These are phyloP conservation scores for Poecile atricapillus DNA, from an alignment of 2,113 vertebrate genomes.

Conservation along the genomic window DNA sequence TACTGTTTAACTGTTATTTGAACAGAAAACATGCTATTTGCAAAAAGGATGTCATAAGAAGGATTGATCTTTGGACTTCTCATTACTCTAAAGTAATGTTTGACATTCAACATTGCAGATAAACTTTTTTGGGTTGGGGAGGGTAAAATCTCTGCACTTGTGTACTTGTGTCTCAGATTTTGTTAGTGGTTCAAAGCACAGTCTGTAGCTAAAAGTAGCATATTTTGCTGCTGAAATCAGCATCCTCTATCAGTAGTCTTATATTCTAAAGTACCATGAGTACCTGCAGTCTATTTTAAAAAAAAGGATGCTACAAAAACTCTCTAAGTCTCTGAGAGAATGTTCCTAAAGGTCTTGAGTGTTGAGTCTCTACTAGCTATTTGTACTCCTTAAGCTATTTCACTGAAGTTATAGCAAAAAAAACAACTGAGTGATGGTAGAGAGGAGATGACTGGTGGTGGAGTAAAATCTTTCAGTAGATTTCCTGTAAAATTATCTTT, in stretches of 20 bases:
- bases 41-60: background rate
- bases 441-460: background rate
- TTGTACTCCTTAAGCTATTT: background rate
- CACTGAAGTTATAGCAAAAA: background rate
- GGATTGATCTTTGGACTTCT: background rate
- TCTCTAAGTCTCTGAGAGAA: background rate
- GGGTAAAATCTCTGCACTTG: background rate
- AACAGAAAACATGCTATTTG: constrained; percentile 2
- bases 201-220: background rate
- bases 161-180: background rate
- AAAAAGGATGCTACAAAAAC: background rate
- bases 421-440: background rate
- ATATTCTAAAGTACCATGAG: background rate
- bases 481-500: background rate
- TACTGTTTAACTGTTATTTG: background rate
- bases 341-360: background rate
- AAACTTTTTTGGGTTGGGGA: background rate
- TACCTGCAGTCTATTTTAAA: background rate
- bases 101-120: background rate
- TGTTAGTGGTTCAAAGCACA: background rate
- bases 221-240: background rate
- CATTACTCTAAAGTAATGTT: background rate
- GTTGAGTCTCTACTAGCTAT: background rate
- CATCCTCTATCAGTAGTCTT: background rate
- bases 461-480: background rate